phyloP scores from a whole-genome alignment of 2,797 vertebrate genomes.

The Notoglanidium macrostoma region DNA sequence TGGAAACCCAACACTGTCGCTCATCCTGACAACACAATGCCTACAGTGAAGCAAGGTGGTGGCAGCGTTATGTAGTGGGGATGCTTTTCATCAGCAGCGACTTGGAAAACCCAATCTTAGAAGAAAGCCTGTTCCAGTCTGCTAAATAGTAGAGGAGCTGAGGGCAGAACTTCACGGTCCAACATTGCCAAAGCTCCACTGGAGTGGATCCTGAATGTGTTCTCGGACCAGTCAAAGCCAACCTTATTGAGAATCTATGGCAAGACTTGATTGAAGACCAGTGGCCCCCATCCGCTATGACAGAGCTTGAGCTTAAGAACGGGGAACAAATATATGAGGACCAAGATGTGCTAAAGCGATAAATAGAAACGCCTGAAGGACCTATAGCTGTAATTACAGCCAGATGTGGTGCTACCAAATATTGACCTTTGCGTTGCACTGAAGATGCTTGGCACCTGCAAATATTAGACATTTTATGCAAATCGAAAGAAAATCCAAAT shows the following conservation, averaged over 20 bases:
- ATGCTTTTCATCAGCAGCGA: neutral
- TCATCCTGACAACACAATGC: neutral
- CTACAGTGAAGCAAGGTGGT: neutral
- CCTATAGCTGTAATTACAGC: neutral
- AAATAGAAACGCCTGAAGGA: neutral
- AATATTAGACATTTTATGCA: neutral
- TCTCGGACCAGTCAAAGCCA: neutral
- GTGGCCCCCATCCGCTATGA: neutral
- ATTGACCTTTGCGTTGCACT: neutral
- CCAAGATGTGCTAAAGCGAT: neutral
- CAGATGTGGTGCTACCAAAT: neutral
- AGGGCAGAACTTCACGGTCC: neutral
- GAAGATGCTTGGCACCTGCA: neutral
- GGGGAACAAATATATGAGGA: too few relatives aligned
- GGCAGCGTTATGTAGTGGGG: neutral
- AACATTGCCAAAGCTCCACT: neutral
- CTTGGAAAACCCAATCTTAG: neutral
- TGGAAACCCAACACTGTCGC: neutral
- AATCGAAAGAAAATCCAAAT: neutral
- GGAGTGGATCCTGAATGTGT: neutral
- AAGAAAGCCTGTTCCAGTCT: neutral
- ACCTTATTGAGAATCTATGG: neutral
- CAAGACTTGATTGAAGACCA: neutral
- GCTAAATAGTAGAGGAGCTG: neutral
- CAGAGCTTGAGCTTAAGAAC: neutral